Evolutionary conservation across 30 jellyfish, hydroid and myxozoan genomes (phyloP).

Genomic region (Aurelia aurita complex sp. Pacific): DNA sequence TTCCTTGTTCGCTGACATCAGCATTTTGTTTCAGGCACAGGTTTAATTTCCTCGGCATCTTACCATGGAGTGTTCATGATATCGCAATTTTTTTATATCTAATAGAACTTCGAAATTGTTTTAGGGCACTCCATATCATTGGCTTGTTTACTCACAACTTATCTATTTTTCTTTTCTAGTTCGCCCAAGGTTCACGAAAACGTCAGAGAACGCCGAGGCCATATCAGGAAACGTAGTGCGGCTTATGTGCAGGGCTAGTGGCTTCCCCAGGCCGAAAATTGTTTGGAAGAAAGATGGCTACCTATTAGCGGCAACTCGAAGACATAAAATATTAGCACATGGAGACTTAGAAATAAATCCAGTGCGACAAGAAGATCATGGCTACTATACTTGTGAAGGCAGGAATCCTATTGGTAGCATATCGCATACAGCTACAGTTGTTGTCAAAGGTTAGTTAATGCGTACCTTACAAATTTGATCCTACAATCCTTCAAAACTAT

Average conservation of each 20-base stretch:
- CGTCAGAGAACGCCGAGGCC: conserved; percentile 65
- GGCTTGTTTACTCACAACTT: too few species aligned
- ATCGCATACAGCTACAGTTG: conserved; percentile 68
- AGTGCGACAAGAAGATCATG: conserved; percentile 65
- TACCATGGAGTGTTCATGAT: too few species aligned
- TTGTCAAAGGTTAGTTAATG: conserved; percentile 67
- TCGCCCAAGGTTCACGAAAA: conserved; percentile 65
- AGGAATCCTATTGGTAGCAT: conserved; percentile 73
- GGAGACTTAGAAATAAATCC: conserved; percentile 81
- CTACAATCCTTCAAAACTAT: too few species aligned
- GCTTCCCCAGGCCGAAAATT: conserved; percentile 76
- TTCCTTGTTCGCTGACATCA: too few species aligned
- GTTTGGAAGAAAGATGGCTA: conserved; percentile 71
- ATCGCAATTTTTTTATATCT: background rate
- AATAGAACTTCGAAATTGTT: too few species aligned
- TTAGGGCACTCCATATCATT: too few species aligned
- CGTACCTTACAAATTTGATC: too few species aligned
- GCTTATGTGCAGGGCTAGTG: conserved; percentile 72
- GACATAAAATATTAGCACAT: conserved; percentile 50
- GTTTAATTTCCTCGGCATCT: too few species aligned
- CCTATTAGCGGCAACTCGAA: conserved; percentile 5
- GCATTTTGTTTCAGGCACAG: too few species aligned
- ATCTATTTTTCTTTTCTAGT: conserved; percentile 28
- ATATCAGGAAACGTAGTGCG: conserved; percentile 63
- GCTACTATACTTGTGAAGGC: conserved; percentile 83